Percentiles rank a stretch among this genome's conserved stretches.
Evolutionary conservation across 1,140 invertebrate species (phyloP).

Genomic region (Calephelis virginiensis): DNA sequence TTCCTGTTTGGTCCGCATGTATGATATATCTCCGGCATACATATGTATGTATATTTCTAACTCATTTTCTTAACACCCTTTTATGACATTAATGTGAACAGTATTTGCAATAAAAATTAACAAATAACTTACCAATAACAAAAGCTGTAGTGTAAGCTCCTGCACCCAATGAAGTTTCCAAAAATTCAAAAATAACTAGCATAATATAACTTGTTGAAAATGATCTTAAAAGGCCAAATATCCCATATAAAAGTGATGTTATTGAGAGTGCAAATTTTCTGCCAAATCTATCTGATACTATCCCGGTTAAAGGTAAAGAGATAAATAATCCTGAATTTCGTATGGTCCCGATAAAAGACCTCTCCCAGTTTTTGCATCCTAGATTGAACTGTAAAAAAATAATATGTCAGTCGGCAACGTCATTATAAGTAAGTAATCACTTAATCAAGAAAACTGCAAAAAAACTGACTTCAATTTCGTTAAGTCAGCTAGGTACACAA

Average conservation of each 20-base stretch:
- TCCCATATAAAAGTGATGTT: conserved; percentile 78
- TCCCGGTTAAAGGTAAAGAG: conserved; percentile 83
- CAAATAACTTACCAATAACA: conserved; percentile 74
- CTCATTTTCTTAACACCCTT: no score
- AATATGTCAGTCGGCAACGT: no score
- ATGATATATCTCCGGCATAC: no score
- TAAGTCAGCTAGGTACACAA: no score
- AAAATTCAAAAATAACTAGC: conserved; percentile 82
- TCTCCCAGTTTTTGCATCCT: conserved; percentile 81
- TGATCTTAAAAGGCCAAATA: conserved; percentile 82
- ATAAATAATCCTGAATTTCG: conserved; percentile 85
- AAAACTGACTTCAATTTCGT: no score
- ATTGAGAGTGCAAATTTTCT: conserved; percentile 81
- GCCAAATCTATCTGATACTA: conserved; percentile 82
- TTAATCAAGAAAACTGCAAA: no score
- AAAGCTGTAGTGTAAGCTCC: conserved; percentile 83
- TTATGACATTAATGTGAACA: no score
- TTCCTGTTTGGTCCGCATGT: no score
- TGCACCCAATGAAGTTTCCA: conserved; percentile 81
- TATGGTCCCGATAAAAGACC: conserved; percentile 83
- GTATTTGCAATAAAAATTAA: no score
- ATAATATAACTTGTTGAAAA: conserved; percentile 82
- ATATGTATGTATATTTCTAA: no score
- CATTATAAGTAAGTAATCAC: no score
- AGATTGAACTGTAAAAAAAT: conserved; percentile 56